Conservation (phyloP, 2,888 invertebrate genomes). For the Cephus runcator region DNA sequence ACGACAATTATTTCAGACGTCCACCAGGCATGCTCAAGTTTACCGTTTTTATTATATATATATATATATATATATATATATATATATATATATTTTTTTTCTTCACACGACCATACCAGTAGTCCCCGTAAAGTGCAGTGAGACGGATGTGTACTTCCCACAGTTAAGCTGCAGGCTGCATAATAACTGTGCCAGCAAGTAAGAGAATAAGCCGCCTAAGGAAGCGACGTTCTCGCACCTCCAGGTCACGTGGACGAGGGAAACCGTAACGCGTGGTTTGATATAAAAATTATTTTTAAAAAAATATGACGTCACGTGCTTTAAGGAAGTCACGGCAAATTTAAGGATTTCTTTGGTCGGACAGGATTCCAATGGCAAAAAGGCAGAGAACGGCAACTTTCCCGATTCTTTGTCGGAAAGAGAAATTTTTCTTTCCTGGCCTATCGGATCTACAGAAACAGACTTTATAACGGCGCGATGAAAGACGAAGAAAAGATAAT, state of each 20-base stretch:
- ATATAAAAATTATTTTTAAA: background rate
- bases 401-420: background rate
- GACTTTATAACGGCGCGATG: background rate
- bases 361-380: background rate
- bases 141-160: background rate
- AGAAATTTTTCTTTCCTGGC: background rate
- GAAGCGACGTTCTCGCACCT: background rate
- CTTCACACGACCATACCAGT: background rate
- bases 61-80: background rate
- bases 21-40: background rate
- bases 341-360: background rate
- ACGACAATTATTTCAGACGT: background rate
- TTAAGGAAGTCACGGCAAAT: background rate
- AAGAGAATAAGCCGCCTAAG: background rate
- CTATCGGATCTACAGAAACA: background rate
- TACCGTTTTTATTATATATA: background rate
- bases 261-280: background rate
- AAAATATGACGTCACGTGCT: background rate
- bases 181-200: background rate
- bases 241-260: background rate
- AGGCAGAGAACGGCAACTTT: background rate
- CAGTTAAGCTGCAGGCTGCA: background rate
- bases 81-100: background rate
- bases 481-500: background rate
- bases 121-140: background rate